These are phyloP conservation scores for Onychomys leucogaster DNA, from an alignment of 2,797 vertebrate genomes.

Conservation along the genomic window DNA sequence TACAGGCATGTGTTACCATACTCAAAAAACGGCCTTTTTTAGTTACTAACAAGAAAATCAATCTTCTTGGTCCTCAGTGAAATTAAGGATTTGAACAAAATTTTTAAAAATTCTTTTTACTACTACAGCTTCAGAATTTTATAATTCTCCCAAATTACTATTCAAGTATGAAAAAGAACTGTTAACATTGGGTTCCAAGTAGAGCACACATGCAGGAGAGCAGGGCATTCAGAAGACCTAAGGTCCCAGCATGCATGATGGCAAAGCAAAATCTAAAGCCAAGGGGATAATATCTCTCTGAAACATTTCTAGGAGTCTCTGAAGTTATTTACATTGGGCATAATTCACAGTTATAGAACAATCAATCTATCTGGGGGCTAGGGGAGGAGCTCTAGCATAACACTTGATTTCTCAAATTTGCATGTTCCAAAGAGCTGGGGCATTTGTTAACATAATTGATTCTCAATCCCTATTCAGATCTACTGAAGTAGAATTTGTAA, in stretches of 20 bases:
- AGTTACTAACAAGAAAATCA: constrained; percentile 50
- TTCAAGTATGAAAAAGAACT: constrained; percentile 40
- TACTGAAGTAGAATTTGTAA: constrained; percentile 49
- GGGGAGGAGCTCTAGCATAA: background rate
- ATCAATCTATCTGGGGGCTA: background rate
- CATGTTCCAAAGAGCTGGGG: constrained; percentile 17
- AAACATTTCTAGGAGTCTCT: constrained; percentile 30
- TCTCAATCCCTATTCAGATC: constrained; percentile 22
- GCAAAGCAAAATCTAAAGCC: constrained; percentile 1
- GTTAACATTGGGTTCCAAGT: background rate
- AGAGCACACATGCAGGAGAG: constrained; percentile 13
- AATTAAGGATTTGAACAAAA: constrained; percentile 55
- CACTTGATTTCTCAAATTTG: constrained; percentile 61
- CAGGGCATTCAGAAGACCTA: background rate
- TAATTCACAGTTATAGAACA: constrained; percentile 47
- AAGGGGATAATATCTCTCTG: constrained; percentile 24
- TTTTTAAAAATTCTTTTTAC: constrained; percentile 16
- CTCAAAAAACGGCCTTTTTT: background rate
- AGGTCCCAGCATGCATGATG: background rate
- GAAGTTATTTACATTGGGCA: constrained; percentile 12
- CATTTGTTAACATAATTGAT: constrained; percentile 30
- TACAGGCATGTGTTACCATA: background rate
- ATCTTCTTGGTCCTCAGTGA: background rate
- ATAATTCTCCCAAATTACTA: constrained; percentile 20
- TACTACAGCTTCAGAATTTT: constrained; percentile 1